Percentiles rank a stretch among this genome's conserved stretches.
Conservation (phyloP, 1,140 invertebrate genomes). For the Tetramorium alpestre region DNA sequence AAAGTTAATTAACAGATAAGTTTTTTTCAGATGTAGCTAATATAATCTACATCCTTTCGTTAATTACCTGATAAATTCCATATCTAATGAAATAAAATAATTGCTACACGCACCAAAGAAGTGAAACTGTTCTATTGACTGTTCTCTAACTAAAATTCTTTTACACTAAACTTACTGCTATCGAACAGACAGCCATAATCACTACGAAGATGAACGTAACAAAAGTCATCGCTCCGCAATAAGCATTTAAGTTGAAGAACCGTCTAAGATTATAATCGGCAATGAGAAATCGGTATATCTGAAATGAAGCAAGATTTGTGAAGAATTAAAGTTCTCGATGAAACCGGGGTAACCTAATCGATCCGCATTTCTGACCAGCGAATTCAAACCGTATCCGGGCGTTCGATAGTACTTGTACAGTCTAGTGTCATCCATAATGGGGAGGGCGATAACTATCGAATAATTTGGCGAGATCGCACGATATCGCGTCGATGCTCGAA, state of each 20-base stretch:
- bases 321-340: neutral
- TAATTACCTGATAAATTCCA: neutral
- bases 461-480: conserved; percentile 61
- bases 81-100: neutral
- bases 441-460: conserved; percentile 40
- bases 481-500: conserved; percentile 53
- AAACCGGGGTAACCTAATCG: conserved; percentile 3
- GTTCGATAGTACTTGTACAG: conserved; percentile 72
- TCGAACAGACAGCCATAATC: conserved; percentile 70
- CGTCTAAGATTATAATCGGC: conserved; percentile 73
- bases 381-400: conserved; percentile 53
- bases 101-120: neutral
- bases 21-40: neutral
- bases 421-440: conserved; percentile 71
- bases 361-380: conserved; percentile 64
- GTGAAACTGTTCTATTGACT: neutral
- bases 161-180: conserved; percentile 70
- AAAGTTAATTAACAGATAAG: conserved; percentile 33
- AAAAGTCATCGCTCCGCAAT: conserved; percentile 75
- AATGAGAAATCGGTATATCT: conserved; percentile 77
- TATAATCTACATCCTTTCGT: neutral
- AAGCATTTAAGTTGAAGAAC: conserved; percentile 67
- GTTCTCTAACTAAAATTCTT: neutral
- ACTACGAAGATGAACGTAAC: conserved; percentile 67
- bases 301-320: conserved; percentile 33